A percentile compares a stretch with the other conserved stretches of the same genome.
These are phyloP conservation scores for Ruditapes philippinarum DNA, from an alignment of 1,140 invertebrate genomes.

Conservation along the genomic window DNA sequence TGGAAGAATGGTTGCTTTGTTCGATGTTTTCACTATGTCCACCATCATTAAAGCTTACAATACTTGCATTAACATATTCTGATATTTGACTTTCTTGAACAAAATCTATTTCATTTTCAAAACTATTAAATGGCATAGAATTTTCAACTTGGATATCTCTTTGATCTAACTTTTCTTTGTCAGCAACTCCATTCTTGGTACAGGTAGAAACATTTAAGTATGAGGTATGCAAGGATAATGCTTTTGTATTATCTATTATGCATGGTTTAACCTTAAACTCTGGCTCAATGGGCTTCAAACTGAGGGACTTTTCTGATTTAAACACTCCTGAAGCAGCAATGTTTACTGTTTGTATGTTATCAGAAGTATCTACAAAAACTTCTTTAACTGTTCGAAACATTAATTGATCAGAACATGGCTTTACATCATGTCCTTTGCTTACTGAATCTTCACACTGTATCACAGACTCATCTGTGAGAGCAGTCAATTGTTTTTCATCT, in stretches of 20 bases:
- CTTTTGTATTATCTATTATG: background rate
- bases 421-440: background rate
- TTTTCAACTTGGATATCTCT: too few relatives aligned
- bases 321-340: background rate
- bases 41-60: background rate
- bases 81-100: too few relatives aligned
- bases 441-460: background rate
- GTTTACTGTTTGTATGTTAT: too few relatives aligned
- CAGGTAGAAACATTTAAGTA: background rate
- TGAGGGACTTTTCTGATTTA: background rate
- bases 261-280: background rate
- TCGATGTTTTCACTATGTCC: background rate
- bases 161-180: too few relatives aligned
- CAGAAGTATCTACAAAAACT: background rate
- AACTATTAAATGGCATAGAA: too few relatives aligned
- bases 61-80: background rate
- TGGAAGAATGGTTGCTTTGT: background rate
- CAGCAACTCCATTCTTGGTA: too few relatives aligned
- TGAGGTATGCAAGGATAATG: background rate
- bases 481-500: too few relatives aligned
- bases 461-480: background rate
- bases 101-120: too few relatives aligned
- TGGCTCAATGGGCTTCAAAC: background rate
- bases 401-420: background rate
- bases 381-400: background rate